Evolutionary conservation across 2,888 invertebrate genomes (phyloP), one percentile per base, ranked within the genome.

Genomic region (Listrodromus nycthemerus): DNA sequence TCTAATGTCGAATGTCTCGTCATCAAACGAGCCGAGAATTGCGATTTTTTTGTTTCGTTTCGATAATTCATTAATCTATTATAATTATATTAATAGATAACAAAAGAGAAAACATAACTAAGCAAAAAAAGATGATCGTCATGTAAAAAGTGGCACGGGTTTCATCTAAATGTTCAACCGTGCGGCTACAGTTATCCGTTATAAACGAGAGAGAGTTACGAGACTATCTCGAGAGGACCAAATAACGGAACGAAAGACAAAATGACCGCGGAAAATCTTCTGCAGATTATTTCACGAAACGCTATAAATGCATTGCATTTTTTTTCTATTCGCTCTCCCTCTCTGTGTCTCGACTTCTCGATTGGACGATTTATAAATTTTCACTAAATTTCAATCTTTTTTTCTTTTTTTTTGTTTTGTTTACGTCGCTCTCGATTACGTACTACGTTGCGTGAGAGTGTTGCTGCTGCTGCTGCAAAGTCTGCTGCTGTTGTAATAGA

Each of bases 381-480:
- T 67, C 73, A 66, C 69, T 69, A 55, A 24, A 21, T 8, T 24
- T 55, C 16, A 50, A 70, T 71, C n/a, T 37, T 52, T 33, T 80
- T 61, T 58, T 67, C 30, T 70, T 78, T 74, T 27, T 66, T 67
- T 80, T 41, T 81, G 58, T n/a, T n/a, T 70, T 52, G 70, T 19
- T 73, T 50, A 52, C 69, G 80, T 86, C 85, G 41, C 83, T 82
- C 75, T 74, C 58, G 71, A 58, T 83, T 69, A 50, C 85, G 86
- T 90, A 91, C 90, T 91, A 91, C 90, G 91, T 89, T 69, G 87
- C 76, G 63, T 88, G 88, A 61, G 87, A 88, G 77, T 87, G 91
- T 58, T 91, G 90, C 24, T 83, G 80, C 30, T 73, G 90, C 89
- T 19, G 81, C n/a, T 89, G 78, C 91, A 91, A 87, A 89, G 90